Evolutionary conservation across 2,888 invertebrate species (phyloP).

Genomic region (Ophion slaviceki): DNA sequence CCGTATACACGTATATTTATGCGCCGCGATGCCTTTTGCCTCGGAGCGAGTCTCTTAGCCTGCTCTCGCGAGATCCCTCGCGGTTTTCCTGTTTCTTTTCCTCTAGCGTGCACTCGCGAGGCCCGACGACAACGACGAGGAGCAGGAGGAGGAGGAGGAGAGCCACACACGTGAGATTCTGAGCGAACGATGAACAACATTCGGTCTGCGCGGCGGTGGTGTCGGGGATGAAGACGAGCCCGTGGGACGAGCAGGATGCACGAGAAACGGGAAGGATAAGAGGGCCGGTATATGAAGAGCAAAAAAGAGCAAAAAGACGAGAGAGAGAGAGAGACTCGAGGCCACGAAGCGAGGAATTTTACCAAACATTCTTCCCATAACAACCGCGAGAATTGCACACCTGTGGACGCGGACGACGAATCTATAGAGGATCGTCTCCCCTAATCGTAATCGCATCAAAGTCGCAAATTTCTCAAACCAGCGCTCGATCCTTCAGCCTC

Average conservation of each 20-base stretch:
- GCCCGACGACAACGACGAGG: neutral
- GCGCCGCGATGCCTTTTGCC: constrained; percentile 47
- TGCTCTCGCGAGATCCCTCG: constrained; percentile 17
- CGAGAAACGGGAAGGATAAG: constrained; percentile 17
- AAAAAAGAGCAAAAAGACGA: constrained; percentile 11
- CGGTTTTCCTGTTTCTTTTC: constrained; percentile 42
- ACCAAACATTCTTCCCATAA: constrained; percentile 53
- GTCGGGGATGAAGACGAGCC: constrained; percentile 52
- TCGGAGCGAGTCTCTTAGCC: constrained; percentile 40
- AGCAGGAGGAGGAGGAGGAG: constrained; percentile 4
- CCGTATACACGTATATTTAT: constrained; percentile 13
- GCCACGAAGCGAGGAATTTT: constrained; percentile 53
- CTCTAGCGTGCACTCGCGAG: constrained; percentile 19
- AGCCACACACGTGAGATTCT: constrained; percentile 59
- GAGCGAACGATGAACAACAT: constrained; percentile 49
- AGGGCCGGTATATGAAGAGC: constrained; percentile 24
- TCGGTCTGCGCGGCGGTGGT: constrained; percentile 43
- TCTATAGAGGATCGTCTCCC: neutral
- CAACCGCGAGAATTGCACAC: constrained; percentile 1
- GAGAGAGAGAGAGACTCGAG: constrained; percentile 46
- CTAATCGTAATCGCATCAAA: constrained; percentile 1
- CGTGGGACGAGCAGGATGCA: constrained; percentile 27
- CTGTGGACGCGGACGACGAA: neutral
- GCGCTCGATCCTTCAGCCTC: neutral
- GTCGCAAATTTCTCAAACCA: neutral